phyloP scores from a whole-genome alignment of 2,888 invertebrate genomes.

The Zelleria hepariella region DNA sequence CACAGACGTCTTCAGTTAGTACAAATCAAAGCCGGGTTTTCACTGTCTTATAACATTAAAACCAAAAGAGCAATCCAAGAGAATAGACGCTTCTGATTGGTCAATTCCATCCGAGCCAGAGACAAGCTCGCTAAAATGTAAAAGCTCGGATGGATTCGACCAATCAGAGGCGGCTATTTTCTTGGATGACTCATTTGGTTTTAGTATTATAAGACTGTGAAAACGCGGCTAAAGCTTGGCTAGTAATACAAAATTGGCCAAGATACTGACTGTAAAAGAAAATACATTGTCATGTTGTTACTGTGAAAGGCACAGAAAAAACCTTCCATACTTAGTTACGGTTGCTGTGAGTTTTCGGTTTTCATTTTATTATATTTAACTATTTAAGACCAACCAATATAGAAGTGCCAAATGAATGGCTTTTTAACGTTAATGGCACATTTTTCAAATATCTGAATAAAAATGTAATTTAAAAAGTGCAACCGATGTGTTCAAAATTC shows the following conservation, averaged over 20 bases:
- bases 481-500: slow-evolving; percentile 48
- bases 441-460: neutral
- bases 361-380: neutral
- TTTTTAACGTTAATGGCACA: slow-evolving; percentile 17
- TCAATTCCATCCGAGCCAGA: too few species aligned
- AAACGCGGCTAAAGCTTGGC: neutral
- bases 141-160: too few species aligned
- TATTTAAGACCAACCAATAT: slow-evolving; percentile 10
- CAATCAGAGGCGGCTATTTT: too few species aligned
- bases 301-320: slow-evolving; percentile 6
- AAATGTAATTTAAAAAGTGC: neutral
- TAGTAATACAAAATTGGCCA: neutral
- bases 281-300: neutral
- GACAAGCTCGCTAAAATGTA: too few species aligned
- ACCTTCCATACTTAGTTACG: slow-evolving; percentile 3
- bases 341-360: neutral
- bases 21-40: too few species aligned
- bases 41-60: too few species aligned
- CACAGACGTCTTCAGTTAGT: too few species aligned
- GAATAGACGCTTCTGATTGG: too few species aligned
- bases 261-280: neutral
- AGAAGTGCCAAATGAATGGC: slow-evolving; percentile 51
- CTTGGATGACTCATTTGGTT: too few species aligned
- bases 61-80: too few species aligned
- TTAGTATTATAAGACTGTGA: too few species aligned